These are phyloP conservation scores for Athalia cordata DNA, from an alignment of 2,888 invertebrate species.

Conservation along the genomic window DNA sequence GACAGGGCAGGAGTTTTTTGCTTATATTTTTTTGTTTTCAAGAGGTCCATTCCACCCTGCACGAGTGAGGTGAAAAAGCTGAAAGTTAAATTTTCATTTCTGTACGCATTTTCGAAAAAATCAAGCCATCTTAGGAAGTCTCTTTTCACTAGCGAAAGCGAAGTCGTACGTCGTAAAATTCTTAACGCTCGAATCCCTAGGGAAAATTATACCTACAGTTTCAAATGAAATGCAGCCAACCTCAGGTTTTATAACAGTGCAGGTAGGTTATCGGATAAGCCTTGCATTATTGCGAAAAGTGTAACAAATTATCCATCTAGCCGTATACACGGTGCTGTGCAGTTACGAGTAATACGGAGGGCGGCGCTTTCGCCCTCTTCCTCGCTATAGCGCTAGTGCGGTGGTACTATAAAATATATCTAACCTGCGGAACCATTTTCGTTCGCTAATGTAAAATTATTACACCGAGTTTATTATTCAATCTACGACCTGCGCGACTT, in stretches of 20 bases:
- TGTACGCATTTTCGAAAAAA: no score
- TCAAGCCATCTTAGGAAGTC: no score
- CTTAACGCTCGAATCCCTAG: conserved; percentile 20
- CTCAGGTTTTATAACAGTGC: conserved; percentile 32
- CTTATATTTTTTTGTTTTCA: not conserved
- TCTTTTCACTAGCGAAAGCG: not conserved
- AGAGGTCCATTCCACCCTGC: conserved; percentile 6
- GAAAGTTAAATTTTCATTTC: no score
- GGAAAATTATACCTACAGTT: not conserved
- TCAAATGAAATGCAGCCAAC: conserved; percentile 11
- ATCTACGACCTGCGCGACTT: conserved; percentile 13
- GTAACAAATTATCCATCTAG: conserved; percentile 35
- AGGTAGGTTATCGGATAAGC: conserved; percentile 37
- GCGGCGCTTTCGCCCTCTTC: not conserved
- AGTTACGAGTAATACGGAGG: conserved; percentile 23
- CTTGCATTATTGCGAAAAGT: conserved; percentile 38
- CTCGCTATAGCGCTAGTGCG: not conserved
- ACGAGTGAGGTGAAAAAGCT: not conserved
- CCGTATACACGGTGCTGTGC: not conserved
- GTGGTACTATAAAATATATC: not conserved
- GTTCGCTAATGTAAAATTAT: conserved; percentile 41
- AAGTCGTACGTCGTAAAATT: conserved; percentile 23
- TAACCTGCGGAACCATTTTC: conserved; percentile 31
- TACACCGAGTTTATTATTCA: conserved; percentile 30
- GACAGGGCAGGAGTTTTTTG: not conserved